Conservation (phyloP, 2,888 invertebrate species). For the Mystacides longicornis region DNA sequence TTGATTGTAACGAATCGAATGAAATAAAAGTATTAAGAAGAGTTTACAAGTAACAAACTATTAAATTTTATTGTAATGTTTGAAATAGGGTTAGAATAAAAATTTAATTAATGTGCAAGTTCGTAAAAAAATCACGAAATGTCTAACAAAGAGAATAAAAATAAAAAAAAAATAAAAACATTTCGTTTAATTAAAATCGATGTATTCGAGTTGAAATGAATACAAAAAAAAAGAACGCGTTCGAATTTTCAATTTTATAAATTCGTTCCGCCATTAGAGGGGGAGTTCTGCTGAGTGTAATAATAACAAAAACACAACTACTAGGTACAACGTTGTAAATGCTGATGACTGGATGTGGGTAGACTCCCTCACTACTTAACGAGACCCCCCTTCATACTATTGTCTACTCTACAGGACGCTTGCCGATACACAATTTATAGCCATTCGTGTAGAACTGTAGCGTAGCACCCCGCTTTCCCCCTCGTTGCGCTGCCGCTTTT, state of each 20-base stretch:
- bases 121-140: background rate
- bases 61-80: background rate
- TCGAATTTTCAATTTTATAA: background rate
- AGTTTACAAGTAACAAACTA: background rate
- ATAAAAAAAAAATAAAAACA: background rate
- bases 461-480: conserved; percentile 10
- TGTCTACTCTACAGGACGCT: too few relatives aligned
- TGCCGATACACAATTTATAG: conserved; percentile 25
- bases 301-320: background rate
- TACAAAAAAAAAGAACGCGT: too few relatives aligned
- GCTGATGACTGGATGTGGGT: conserved; percentile 6
- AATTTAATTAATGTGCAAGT: background rate
- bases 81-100: background rate
- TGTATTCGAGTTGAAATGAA: too few relatives aligned
- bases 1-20: too few relatives aligned
- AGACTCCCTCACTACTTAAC: background rate
- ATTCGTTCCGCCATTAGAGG: background rate
- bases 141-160: background rate
- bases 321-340: background rate
- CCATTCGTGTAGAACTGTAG: conserved; percentile 14
- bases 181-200: too few relatives aligned
- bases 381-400: background rate
- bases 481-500: too few relatives aligned
- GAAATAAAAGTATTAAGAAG: background rate
- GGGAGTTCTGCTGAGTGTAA: background rate